Conservation (phyloP, 23 tunicate genomes). For the Trididemnum clinides region DNA sequence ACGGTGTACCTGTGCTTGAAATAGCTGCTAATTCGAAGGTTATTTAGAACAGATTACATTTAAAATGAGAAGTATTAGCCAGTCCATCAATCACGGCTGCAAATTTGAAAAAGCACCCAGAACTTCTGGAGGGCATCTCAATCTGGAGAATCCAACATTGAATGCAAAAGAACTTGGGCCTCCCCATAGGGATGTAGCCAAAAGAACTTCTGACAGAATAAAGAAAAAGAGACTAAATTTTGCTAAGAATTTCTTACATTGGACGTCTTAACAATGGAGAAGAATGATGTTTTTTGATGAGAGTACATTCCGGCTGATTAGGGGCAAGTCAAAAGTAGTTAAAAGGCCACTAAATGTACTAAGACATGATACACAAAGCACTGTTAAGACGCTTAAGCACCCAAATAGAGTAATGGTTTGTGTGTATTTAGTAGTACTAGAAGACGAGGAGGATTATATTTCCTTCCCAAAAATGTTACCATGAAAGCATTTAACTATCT, state of each 20-base stretch:
- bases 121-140: constrained; percentile 4
- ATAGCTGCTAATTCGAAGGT: constrained; percentile 5
- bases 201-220: neutral
- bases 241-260: constrained; percentile 3
- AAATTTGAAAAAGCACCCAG: constrained; percentile 25
- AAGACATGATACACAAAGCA: constrained; percentile 16
- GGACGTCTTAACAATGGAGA: constrained; percentile 12
- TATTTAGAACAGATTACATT: neutral
- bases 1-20: neutral
- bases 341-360: constrained; percentile 12
- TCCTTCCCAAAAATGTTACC: constrained; percentile 12
- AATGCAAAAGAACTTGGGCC: constrained; percentile 9
- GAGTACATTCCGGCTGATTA: constrained; percentile 7
- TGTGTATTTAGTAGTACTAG: neutral
- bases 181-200: constrained; percentile 15
- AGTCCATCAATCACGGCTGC: constrained; percentile 33
- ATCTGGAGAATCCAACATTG: constrained; percentile 16
- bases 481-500: neutral
- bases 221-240: constrained; percentile 14
- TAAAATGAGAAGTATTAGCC: neutral
- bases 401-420: constrained; percentile 5
- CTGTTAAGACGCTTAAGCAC: neutral
- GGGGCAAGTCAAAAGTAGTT: constrained; percentile 14
- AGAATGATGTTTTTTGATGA: constrained; percentile 6
- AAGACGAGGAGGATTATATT: constrained; percentile 8